phyloP scores from a whole-genome alignment of 2,797 vertebrate species.

The Arrhamphus sclerolepis region DNA sequence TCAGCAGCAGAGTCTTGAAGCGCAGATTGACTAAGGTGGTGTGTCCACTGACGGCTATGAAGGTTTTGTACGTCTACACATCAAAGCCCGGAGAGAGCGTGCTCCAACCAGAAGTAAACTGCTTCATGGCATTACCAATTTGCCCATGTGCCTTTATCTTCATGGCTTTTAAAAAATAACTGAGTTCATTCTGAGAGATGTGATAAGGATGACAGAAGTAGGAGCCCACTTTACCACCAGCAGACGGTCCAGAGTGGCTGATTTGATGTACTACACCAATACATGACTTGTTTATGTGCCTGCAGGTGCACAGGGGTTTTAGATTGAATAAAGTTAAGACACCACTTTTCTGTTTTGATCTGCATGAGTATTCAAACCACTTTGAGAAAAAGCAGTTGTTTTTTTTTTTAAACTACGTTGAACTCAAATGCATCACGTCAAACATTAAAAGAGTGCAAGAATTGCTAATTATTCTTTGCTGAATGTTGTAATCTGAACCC shows the following conservation, averaged over 20 bases:
- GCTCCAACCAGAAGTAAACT: slow-evolving; percentile 87
- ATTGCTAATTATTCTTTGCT: slow-evolving; percentile 43
- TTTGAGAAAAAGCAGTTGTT: slow-evolving; percentile 34
- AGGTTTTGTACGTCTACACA: slow-evolving; percentile 85
- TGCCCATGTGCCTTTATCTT: slow-evolving; percentile 73
- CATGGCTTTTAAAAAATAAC: slow-evolving; percentile 64
- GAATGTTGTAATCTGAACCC: slow-evolving; percentile 49
- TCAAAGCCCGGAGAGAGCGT: slow-evolving; percentile 87
- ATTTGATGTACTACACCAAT: slow-evolving; percentile 45
- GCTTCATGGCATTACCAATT: slow-evolving; percentile 69
- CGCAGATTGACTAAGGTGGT: slow-evolving; percentile 60
- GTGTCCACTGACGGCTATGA: slow-evolving; percentile 87
- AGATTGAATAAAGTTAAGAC: slow-evolving; percentile 64
- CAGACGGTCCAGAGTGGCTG: slow-evolving; percentile 30
- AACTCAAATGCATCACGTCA: slow-evolving; percentile 53
- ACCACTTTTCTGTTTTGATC: slow-evolving; percentile 70
- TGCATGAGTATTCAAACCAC: slow-evolving; percentile 55
- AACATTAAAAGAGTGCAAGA: slow-evolving; percentile 69
- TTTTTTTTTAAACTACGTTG: slow-evolving; percentile 69
- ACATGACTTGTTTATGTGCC: slow-evolving; percentile 64
- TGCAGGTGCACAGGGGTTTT: slow-evolving; percentile 46
- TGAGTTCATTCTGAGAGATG: slow-evolving; percentile 58
- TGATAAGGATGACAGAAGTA: slow-evolving; percentile 50
- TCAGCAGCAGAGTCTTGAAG: slow-evolving; percentile 34
- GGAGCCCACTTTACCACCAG: slow-evolving; percentile 31